phyloP scores from a whole-genome alignment of 2,888 invertebrate species.

The Adelphocoris suturalis region DNA sequence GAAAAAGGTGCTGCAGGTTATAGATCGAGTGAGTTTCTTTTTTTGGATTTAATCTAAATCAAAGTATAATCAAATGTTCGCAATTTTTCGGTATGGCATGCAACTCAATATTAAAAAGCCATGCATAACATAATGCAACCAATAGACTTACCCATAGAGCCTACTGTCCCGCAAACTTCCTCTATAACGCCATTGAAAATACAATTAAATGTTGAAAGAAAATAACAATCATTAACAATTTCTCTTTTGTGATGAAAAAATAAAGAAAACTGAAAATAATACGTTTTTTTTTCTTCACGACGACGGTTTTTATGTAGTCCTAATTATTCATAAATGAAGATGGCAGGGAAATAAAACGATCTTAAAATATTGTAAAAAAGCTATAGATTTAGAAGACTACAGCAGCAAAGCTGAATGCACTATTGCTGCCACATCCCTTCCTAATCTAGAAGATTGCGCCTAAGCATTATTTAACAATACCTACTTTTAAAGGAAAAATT shows the following conservation, averaged over 20 bases:
- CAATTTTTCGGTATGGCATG: conserved; percentile 1
- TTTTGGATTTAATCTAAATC: conserved; percentile 25
- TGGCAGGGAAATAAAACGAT: neutral
- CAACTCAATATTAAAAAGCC: conserved; percentile 46
- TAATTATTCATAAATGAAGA: no score
- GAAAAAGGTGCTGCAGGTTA: conserved; percentile 56
- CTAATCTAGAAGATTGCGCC: conserved; percentile 28
- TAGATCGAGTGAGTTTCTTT: conserved; percentile 21
- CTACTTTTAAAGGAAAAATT: neutral
- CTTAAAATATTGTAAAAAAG: neutral
- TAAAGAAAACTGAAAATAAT: conserved; percentile 64
- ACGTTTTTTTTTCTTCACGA: neutral
- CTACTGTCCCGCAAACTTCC: conserved; percentile 94
- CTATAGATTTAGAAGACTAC: conserved; percentile 9
- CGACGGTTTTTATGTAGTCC: neutral
- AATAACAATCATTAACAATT: conserved; percentile 58
- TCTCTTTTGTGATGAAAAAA: conserved; percentile 47
- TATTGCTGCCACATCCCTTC: conserved; percentile 50
- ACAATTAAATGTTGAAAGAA: conserved; percentile 72
- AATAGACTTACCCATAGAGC: conserved; percentile 87
- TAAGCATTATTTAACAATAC: conserved; percentile 24
- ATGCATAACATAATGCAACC: conserved; percentile 67
- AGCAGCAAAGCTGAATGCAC: conserved; percentile 52
- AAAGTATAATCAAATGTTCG: neutral
- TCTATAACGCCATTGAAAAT: conserved; percentile 80